phyloP scores from a whole-genome alignment of 2,888 invertebrate species.

The Amiota communis region DNA sequence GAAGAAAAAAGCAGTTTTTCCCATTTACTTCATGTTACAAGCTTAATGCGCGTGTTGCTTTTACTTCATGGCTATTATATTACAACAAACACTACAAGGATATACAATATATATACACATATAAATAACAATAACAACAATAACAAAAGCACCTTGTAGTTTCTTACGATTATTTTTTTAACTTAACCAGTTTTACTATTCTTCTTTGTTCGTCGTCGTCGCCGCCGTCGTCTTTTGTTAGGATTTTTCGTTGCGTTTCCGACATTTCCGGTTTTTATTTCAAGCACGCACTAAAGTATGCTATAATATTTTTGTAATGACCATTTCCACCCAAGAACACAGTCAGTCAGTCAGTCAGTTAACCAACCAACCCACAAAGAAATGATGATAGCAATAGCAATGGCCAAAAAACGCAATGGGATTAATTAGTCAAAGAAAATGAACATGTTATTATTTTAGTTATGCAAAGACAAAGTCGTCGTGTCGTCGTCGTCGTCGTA shows the following conservation, averaged over 20 bases:
- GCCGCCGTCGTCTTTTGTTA: slow-evolving; percentile 1
- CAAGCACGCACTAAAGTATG: slow-evolving; percentile 52
- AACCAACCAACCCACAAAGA: background rate
- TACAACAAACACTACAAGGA: background rate
- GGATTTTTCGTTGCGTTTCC: slow-evolving; percentile 3
- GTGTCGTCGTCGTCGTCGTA: no score
- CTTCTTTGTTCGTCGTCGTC: background rate
- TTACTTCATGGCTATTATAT: slow-evolving; percentile 14
- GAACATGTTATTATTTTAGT: slow-evolving; percentile 24
- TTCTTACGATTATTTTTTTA: background rate
- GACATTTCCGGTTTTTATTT: slow-evolving; percentile 28
- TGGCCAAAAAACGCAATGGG: slow-evolving; percentile 11
- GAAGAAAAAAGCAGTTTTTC: background rate
- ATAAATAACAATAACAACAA: background rate
- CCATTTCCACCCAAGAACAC: background rate
- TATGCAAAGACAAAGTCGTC: slow-evolving; percentile 50
- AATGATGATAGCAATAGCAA: background rate
- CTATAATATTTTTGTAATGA: slow-evolving; percentile 31
- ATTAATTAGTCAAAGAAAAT: slow-evolving; percentile 22
- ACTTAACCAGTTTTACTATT: background rate
- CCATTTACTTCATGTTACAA: background rate
- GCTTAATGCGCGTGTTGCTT: background rate
- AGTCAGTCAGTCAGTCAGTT: background rate
- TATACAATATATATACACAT: background rate
- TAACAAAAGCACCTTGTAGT: background rate